Evolutionary conservation across 64 coral and sea anemone species (phyloP), one percentile per base, ranked within the genome.

Genomic region (Montipora efflorescens): DNA sequence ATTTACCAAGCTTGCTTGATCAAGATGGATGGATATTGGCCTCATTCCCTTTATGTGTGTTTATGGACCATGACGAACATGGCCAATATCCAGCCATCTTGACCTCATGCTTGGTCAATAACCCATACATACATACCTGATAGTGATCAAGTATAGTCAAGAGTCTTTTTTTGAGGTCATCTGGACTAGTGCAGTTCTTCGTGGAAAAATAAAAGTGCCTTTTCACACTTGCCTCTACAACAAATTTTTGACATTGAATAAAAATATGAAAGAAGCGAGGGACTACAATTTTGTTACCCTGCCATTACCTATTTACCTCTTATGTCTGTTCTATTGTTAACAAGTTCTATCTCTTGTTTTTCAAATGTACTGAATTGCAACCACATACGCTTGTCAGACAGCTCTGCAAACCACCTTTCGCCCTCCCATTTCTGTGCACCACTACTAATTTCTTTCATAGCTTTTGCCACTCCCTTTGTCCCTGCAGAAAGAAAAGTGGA

Each of bases 131-230:
- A n/a, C 68, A 77, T 47, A 48, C 45, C 75, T 77, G 75, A 15
- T 77, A 77, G 36, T 77, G 75, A 77, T 47, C 75, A 8, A 77
- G 4, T 77, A 48, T 48, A 48, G 75, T 77, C 75, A 77, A 47
- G 11, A 77, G 75, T 16, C 75, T n/a, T 77, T 47, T 14, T 48
- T 13, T 77, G 8, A 77, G 75, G 15, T 77, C 75, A 48, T 77
- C 43, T 47, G 75, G 43, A 77, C 36, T 77, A 8, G 43, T 47
- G 43, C 75, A 77, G 36, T 77, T 77, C 43, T 77, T 77, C 75
- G 46, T 77, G 5, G 75, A 11, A 16, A 46, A 77, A 16, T 77
- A 77, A 44, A 77, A 77, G 15, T 77, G 75, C 25, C 8, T 25
- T 48, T 77, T 77, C 12, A 77, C 75, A 47, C 43, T 77, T 47